Base-by-base conservation (phyloP, 2,797 vertebrate species). In the Geotrypetes seraphini region DNA sequence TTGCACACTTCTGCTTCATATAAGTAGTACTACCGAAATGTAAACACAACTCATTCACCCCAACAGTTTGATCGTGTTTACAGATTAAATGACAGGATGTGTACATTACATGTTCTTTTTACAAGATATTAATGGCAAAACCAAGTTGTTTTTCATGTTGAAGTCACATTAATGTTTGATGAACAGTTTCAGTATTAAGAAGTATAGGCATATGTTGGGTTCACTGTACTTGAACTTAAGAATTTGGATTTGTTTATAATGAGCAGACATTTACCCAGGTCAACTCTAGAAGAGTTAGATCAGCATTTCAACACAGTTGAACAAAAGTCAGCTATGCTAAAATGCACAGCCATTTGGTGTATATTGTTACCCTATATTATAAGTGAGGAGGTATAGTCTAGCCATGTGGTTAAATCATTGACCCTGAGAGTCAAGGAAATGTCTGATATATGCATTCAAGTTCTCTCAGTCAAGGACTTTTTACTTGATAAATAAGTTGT, bases 31-130 rank as follows among this genome's bases (percentile, higher is more conserved):
- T 53, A 52, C 49, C 26, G 54, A 68, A 79, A 64, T 57, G 49
- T 81, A 78, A 83, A 75, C 76, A 81, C 40, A 50, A 33, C 47
- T 41, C 60, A 65, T 53, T 60, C 53, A 43, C 63, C 63, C 66
- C 77, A 78, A 75, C 50, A 51, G 73, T 61, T 51, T 62, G 61
- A 61, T 60, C 72, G 62, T 81, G 79, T 83, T 81, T 83, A 82
- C 65, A 73, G 79, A 75, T 74, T 70, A 62, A 66, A 72, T 79
- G 81, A 81, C 79, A 83, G 77, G 69, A 72, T 80, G 80, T 85
- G 73, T 86, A 80, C 70, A 75, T 68, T 78, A 59, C 48, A 58
- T 48, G 60, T 73, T 72, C 79, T 73, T 69, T 58, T 76, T 75
- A 57, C 62, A 63, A 63, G 70, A 69, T 75, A 71, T 73, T 70